Conservation (phyloP, 2,113 vertebrate species). For the Propithecus coquereli region DNA sequence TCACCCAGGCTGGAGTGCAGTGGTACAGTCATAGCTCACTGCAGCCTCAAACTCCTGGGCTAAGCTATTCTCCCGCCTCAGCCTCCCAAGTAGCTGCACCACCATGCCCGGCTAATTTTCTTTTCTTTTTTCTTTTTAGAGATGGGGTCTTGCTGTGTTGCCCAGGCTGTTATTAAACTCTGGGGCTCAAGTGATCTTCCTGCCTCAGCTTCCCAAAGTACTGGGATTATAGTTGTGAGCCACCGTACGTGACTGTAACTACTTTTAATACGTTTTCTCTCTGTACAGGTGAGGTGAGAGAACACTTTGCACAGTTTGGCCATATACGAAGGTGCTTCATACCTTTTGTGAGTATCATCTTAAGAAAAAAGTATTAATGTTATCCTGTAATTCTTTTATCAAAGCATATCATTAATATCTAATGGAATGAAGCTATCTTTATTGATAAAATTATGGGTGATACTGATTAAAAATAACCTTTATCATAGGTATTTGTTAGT, state of each 20-base stretch:
- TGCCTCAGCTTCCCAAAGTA: too few species aligned
- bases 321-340: constrained; percentile 85
- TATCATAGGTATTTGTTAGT: not conserved
- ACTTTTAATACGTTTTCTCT: not conserved
- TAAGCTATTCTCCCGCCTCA: too few species aligned
- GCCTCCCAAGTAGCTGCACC: too few species aligned
- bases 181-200: too few species aligned
- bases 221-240: too few species aligned
- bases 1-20: too few species aligned
- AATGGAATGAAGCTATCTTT: constrained; percentile 1
- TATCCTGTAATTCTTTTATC: constrained; percentile 30
- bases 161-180: too few species aligned
- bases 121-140: too few species aligned
- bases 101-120: too few species aligned
- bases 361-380: not conserved
- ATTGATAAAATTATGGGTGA: not conserved
- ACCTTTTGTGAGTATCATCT: constrained; percentile 90
- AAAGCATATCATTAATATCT: not conserved
- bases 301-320: constrained; percentile 93
- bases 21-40: too few species aligned
- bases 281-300: constrained; percentile 87
- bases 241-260: not conserved
- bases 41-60: too few species aligned
- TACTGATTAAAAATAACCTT: not conserved
- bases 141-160: too few species aligned